Evolutionary conservation across 2,113 vertebrate genomes (phyloP).

Genomic region (Tachuris rubrigastra): DNA sequence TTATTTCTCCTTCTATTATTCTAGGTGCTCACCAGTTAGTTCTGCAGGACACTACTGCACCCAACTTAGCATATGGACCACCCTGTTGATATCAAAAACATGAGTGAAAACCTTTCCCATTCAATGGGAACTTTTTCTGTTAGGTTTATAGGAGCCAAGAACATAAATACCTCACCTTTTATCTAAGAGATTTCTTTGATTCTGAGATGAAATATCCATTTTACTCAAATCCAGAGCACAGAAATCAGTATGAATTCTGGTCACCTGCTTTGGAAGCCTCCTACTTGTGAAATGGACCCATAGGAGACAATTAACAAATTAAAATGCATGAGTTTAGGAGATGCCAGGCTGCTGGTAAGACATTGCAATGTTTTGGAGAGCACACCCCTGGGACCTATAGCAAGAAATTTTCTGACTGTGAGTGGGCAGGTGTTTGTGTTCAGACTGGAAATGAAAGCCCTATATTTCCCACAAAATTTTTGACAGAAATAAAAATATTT

Average conservation of each 20-base stretch:
- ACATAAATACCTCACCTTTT: neutral
- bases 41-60: neutral
- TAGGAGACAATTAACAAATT: neutral
- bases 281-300: neutral
- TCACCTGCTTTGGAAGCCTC: neutral
- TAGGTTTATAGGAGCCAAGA: neutral
- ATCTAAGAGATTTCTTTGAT: neutral
- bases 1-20: neutral
- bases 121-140: neutral
- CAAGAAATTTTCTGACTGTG: neutral
- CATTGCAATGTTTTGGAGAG: neutral
- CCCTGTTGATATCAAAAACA: neutral
- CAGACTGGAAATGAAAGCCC: constrained; percentile 10
- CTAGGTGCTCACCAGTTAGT: neutral
- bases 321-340: neutral
- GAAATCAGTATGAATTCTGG: neutral
- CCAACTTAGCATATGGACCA: neutral
- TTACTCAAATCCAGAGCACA: neutral
- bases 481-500: constrained; percentile 33
- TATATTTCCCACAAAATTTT: neutral
- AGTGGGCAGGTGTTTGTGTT: constrained; percentile 10
- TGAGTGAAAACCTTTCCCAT: neutral
- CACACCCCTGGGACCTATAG: neutral
- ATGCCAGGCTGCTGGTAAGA: neutral
- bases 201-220: neutral